phyloP scores from a whole-genome alignment of 2,797 vertebrate genomes.

The Rallus crepitans region DNA sequence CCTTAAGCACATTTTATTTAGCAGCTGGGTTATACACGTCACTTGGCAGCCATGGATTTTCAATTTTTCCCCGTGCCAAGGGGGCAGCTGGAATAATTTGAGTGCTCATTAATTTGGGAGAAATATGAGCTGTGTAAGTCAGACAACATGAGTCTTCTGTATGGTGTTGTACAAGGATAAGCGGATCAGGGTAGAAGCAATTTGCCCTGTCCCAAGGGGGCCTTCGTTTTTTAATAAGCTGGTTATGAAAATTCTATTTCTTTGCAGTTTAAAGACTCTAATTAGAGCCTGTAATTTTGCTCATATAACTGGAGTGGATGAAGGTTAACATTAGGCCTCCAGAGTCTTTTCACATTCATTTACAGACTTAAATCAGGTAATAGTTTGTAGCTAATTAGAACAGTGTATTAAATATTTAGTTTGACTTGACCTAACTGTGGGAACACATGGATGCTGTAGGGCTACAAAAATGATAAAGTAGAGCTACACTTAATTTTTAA shows the following conservation, averaged over 20 bases:
- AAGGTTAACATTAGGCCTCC: conserved; percentile 83
- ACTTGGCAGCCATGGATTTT: conserved; percentile 82
- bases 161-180: conserved; percentile 79
- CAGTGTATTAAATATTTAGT: conserved; percentile 82
- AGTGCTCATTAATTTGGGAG: conserved; percentile 83
- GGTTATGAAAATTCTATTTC: conserved; percentile 88
- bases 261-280: conserved; percentile 85
- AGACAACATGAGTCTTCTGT: conserved; percentile 79
- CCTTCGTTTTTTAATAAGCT: conserved; percentile 82
- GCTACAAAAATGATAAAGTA: conserved; percentile 67
- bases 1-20: conserved; percentile 81
- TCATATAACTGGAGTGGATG: conserved; percentile 77
- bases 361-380: conserved; percentile 85
- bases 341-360: conserved; percentile 82
- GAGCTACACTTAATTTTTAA: conserved; percentile 78
- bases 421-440: conserved; percentile 75
- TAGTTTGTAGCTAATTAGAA: conserved; percentile 86
- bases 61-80: conserved; percentile 80
- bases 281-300: conserved; percentile 84
- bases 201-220: conserved; percentile 80
- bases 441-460: conserved; percentile 66
- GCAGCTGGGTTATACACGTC: conserved; percentile 82
- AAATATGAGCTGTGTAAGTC: conserved; percentile 80
- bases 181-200: conserved; percentile 80
- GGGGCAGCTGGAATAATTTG: conserved; percentile 85